Evolutionary conservation across 1,140 invertebrate genomes (phyloP).

Genomic region (Rhopalosiphum padi): DNA sequence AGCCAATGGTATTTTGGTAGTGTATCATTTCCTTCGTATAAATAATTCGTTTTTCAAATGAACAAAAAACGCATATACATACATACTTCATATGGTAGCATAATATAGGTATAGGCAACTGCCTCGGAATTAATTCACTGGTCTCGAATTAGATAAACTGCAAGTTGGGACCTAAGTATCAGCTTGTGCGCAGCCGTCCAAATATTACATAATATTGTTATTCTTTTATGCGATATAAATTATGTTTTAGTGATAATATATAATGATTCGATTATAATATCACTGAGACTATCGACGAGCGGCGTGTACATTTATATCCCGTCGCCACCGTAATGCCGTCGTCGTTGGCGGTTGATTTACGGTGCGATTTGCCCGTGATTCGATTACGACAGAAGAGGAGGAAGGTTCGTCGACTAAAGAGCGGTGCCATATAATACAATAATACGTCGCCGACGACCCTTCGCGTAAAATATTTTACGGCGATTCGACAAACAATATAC

Average conservation of each 20-base stretch:
- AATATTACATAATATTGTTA: neutral
- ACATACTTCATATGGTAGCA: too few relatives aligned
- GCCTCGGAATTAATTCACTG: neutral
- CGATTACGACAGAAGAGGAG: neutral
- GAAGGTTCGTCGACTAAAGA: neutral
- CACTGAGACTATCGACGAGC: neutral
- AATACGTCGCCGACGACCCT: conserved; percentile 4
- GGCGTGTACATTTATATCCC: neutral
- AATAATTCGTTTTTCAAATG: too few relatives aligned
- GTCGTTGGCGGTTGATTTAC: conserved; percentile 41
- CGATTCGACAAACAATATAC: conserved; percentile 11
- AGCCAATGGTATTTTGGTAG: neutral
- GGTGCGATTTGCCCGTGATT: conserved; percentile 47
- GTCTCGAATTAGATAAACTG: neutral
- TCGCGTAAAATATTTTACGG: neutral
- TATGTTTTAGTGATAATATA: neutral
- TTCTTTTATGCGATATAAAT: neutral
- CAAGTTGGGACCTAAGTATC: too few relatives aligned
- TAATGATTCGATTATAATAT: neutral
- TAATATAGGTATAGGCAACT: too few relatives aligned
- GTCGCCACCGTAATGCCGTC: neutral
- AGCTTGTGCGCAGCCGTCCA: too few relatives aligned
- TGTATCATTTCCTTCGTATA: too few relatives aligned
- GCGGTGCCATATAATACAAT: neutral
- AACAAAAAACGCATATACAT: neutral